phyloP scores from a whole-genome alignment of 2,888 invertebrate genomes.

The Carcina quercana region DNA sequence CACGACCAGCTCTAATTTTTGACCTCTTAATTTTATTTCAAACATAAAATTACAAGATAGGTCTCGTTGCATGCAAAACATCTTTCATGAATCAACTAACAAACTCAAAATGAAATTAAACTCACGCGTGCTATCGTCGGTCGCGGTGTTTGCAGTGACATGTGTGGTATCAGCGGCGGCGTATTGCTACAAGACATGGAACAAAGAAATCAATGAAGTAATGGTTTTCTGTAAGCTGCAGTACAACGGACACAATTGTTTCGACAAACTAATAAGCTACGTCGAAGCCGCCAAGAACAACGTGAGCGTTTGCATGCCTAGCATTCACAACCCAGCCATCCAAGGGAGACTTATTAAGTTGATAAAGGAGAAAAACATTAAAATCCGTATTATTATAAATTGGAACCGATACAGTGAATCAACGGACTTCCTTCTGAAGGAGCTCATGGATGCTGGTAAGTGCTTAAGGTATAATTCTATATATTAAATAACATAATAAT shows the following conservation, averaged over 20 bases:
- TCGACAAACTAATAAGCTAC: conserved; percentile 59
- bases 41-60: conserved; percentile 48
- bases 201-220: conserved; percentile 55
- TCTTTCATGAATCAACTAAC: conserved; percentile 52
- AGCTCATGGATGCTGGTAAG: conserved; percentile 58
- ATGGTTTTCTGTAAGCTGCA: conserved; percentile 69
- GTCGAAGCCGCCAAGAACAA: conserved; percentile 51
- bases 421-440: conserved; percentile 52
- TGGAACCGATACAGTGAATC: conserved; percentile 52
- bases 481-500: too few relatives aligned
- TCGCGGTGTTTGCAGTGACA: conserved; percentile 53
- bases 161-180: conserved; percentile 60
- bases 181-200: conserved; percentile 54
- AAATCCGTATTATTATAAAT: conserved; percentile 56
- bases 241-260: conserved; percentile 58
- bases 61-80: conserved; percentile 28
- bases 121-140: conserved; percentile 51
- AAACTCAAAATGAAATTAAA: conserved; percentile 59
- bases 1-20: too few relatives aligned
- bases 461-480: conserved; percentile 7
- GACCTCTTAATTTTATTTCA: conserved; percentile 51
- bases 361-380: conserved; percentile 48
- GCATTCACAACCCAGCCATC: conserved; percentile 63
- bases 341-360: conserved; percentile 53
- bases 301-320: conserved; percentile 63